Conservation (phyloP, 2,888 invertebrate genomes). For the Latrodectus elegans region DNA sequence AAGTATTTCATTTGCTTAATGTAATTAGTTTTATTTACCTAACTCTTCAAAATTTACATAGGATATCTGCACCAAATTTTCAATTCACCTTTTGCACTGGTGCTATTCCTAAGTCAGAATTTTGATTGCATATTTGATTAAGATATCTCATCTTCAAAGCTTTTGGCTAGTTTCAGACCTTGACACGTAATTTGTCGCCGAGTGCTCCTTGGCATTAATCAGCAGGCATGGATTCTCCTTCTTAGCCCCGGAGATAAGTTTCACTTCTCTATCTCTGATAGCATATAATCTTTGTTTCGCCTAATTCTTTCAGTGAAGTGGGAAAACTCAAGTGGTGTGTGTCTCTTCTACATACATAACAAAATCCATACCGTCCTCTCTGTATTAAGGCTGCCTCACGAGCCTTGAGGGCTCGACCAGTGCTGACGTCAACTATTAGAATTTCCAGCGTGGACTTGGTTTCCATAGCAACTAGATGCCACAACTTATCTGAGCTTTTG, state of each 20-base stretch:
- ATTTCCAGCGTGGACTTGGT: neutral
- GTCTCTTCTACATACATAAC: neutral
- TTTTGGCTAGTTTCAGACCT: neutral
- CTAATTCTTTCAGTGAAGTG: neutral
- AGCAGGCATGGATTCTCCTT: neutral
- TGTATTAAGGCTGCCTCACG: neutral
- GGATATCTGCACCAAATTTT: no score
- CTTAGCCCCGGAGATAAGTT: constrained; percentile 1
- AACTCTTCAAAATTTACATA: no score
- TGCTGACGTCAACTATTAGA: neutral
- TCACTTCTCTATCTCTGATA: neutral
- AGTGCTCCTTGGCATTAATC: constrained; percentile 3
- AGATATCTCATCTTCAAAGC: neutral
- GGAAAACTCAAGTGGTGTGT: neutral
- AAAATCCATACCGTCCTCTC: neutral
- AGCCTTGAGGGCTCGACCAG: neutral
- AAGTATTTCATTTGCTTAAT: no score
- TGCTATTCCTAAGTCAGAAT: neutral
- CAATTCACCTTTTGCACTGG: neutral
- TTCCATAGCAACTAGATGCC: neutral
- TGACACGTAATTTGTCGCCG: neutral
- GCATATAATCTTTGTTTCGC: constrained; percentile 2
- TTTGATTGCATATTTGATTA: constrained; percentile 5
- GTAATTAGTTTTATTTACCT: no score
- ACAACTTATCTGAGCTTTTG: neutral